phyloP scores from a whole-genome alignment of 2,888 invertebrate species.

The Seira ritae region DNA sequence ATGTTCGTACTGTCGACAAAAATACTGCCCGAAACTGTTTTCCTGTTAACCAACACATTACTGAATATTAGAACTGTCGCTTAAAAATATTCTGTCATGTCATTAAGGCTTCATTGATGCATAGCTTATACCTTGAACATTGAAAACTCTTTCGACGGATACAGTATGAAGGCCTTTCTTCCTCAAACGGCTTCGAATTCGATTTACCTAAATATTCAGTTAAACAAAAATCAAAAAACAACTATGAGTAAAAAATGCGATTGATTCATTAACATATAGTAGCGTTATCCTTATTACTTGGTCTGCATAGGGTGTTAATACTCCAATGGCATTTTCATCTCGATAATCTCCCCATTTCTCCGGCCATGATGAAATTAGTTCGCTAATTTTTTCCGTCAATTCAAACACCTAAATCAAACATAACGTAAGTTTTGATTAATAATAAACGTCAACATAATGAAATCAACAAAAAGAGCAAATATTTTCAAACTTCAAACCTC shows the following conservation, averaged over 20 bases:
- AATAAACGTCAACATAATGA: not conserved
- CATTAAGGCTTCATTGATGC: not conserved
- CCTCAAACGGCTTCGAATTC: conserved; percentile 85
- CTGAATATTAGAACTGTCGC: no score
- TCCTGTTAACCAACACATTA: conserved; percentile 75
- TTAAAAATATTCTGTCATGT: not conserved
- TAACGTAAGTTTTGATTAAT: not conserved
- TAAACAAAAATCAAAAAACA: conserved; percentile 73
- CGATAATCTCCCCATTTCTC: conserved; percentile 84
- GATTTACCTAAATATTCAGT: conserved; percentile 73
- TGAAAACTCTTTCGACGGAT: conserved; percentile 88
- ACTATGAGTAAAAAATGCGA: conserved; percentile 9
- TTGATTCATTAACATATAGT: no score
- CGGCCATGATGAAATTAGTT: conserved; percentile 86
- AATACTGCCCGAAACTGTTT: conserved; percentile 91
- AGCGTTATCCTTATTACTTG: conserved; percentile 78
- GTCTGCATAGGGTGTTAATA: conserved; percentile 90
- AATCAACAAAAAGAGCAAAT: no score
- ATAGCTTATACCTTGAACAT: conserved; percentile 83
- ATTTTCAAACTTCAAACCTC: conserved; percentile 78
- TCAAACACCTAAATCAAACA: conserved; percentile 80
- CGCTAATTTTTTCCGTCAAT: conserved; percentile 85
- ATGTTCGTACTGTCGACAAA: conserved; percentile 86
- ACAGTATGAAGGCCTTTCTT: conserved; percentile 85
- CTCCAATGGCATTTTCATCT: conserved; percentile 85